Percentiles rank a stretch among this genome's conserved stretches.
Evolutionary conservation across 2,888 invertebrate species (phyloP).

Genomic region (Glaucopsyche alexis): DNA sequence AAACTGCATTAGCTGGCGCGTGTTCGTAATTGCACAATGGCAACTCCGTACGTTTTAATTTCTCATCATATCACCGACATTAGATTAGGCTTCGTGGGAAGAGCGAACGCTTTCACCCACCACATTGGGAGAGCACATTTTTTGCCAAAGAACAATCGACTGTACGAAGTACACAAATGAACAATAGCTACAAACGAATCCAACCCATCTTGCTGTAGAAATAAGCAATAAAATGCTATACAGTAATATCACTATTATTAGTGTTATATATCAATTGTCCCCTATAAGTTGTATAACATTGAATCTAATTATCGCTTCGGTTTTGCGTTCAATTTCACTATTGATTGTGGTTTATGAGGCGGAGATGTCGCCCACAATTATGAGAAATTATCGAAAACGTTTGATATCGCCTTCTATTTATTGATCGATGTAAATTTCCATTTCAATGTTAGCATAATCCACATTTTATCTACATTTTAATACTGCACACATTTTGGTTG

Average conservation of each 20-base stretch:
- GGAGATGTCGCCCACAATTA: slow-evolving; percentile 31
- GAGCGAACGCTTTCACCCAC: slow-evolving; percentile 48
- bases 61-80: slow-evolving; percentile 45
- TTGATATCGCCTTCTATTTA: slow-evolving; percentile 1
- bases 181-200: slow-evolving; percentile 28
- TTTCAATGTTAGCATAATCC: background rate
- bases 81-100: slow-evolving; percentile 60
- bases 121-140: slow-evolving; percentile 47
- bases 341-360: slow-evolving; percentile 36
- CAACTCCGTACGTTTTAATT: slow-evolving; percentile 34
- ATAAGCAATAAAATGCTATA: slow-evolving; percentile 31
- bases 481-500: background rate
- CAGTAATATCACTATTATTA: background rate
- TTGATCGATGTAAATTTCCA: slow-evolving; percentile 5
- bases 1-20: slow-evolving; percentile 24
- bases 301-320: slow-evolving; percentile 37
- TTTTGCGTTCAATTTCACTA: slow-evolving; percentile 45
- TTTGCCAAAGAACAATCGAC: slow-evolving; percentile 47
- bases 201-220: background rate
- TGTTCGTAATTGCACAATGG: slow-evolving; percentile 38
- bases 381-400: slow-evolving; percentile 34
- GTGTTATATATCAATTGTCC: slow-evolving; percentile 31
- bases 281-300: slow-evolving; percentile 41
- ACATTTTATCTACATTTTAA: background rate
- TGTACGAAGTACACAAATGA: slow-evolving; percentile 32